These are phyloP conservation scores for Acleris literana DNA, from an alignment of 2,888 invertebrate genomes.

Conservation along the genomic window DNA sequence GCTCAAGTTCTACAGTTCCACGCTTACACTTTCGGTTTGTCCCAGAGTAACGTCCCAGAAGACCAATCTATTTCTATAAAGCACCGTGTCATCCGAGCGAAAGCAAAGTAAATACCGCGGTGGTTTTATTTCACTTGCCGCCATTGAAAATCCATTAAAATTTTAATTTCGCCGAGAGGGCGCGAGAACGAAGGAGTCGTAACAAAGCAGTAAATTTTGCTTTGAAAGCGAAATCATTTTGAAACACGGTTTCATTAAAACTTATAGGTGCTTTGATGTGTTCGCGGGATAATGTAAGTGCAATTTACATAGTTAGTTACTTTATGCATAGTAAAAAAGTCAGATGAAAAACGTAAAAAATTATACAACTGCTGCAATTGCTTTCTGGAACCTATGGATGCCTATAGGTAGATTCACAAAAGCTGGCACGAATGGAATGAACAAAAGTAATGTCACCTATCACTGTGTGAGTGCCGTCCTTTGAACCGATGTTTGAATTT, in stretches of 20 bases:
- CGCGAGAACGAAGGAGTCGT: slow-evolving; percentile 50
- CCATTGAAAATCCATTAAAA: slow-evolving; percentile 61
- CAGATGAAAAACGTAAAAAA: neutral
- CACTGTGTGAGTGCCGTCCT: no score
- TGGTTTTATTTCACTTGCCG: slow-evolving; percentile 57
- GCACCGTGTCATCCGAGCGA: slow-evolving; percentile 38
- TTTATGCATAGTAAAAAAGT: neutral
- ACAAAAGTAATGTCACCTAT: no score
- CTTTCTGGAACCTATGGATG: no score
- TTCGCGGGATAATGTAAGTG: neutral
- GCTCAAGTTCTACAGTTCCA: no score
- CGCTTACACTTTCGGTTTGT: no score
- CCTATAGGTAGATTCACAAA: no score
- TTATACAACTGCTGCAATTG: no score
- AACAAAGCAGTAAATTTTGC: slow-evolving; percentile 49
- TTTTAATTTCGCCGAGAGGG: slow-evolving; percentile 51
- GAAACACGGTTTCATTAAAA: slow-evolving; percentile 12
- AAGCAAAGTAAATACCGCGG: slow-evolving; percentile 47
- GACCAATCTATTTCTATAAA: neutral
- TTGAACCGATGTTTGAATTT: no score
- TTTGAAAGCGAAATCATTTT: slow-evolving; percentile 25
- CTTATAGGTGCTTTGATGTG: slow-evolving; percentile 22
- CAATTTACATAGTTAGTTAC: neutral
- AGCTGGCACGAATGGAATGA: no score
- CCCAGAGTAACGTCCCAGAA: no score